Evolutionary conservation across 2,888 invertebrate genomes (phyloP).

Genomic region (Orthosia gracilis): DNA sequence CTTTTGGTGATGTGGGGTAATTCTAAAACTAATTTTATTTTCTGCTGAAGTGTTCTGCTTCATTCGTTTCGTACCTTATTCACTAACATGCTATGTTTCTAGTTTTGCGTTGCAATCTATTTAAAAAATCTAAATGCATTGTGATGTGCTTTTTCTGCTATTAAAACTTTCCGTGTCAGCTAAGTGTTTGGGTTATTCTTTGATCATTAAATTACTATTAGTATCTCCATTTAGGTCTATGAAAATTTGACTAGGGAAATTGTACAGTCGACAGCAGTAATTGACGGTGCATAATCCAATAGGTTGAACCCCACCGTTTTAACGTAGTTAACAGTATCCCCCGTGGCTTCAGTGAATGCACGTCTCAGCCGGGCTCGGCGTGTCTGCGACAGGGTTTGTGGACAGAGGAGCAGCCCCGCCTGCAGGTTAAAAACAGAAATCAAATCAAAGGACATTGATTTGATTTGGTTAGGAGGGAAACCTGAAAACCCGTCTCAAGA

Average conservation of each 20-base stretch:
- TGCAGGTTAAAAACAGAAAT: conserved; percentile 90
- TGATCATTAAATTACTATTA: conserved; percentile 9
- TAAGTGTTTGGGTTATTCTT: conserved; percentile 9
- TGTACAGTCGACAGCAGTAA: conserved; percentile 85
- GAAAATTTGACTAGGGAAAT: conserved; percentile 65
- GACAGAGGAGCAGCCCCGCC: conserved; percentile 96
- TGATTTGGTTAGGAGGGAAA: conserved; percentile 77
- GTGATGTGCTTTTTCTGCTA: conserved; percentile 28
- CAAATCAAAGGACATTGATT: conserved; percentile 84
- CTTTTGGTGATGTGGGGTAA: conserved; percentile 32
- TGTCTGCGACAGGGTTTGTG: conserved; percentile 97
- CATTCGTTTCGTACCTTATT: conserved; percentile 50
- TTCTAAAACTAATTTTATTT: conserved; percentile 51
- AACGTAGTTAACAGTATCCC: conserved; percentile 96
- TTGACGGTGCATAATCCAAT: conserved; percentile 85
- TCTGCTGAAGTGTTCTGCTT: conserved; percentile 23
- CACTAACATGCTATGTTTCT: conserved; percentile 59
- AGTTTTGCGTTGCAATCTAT: conserved; percentile 48
- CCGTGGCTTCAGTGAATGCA: conserved; percentile 97
- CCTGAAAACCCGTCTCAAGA: conserved; percentile 81
- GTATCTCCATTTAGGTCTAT: conserved; percentile 6
- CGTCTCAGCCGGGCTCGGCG: conserved; percentile 96
- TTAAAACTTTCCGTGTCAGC: conserved; percentile 23
- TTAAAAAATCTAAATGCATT: conserved; percentile 45
- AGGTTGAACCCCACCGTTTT: conserved; percentile 94